phyloP scores from a whole-genome alignment of 2,888 invertebrate genomes.

The Augochlorella aurata region DNA sequence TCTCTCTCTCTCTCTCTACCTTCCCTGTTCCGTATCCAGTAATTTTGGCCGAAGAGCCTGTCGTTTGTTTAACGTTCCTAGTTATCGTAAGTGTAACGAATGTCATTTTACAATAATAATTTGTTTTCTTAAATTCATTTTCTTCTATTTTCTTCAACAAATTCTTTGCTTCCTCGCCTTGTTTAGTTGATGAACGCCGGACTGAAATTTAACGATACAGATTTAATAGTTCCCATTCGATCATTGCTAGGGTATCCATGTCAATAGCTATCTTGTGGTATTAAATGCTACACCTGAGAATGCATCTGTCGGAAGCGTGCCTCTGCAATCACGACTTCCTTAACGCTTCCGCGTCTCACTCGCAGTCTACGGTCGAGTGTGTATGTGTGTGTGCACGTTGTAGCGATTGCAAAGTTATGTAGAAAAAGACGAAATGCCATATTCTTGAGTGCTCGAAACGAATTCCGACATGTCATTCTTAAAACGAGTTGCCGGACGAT shows the following conservation, averaged over 20 bases:
- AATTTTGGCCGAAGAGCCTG: no score
- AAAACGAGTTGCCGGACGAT: background rate
- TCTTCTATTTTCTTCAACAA: background rate
- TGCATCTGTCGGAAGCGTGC: conserved; percentile 9
- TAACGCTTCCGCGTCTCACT: background rate
- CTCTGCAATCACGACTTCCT: conserved; percentile 1
- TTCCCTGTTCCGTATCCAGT: no score
- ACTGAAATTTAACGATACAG: background rate
- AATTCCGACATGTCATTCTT: background rate
- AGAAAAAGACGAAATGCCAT: background rate
- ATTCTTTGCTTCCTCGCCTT: background rate
- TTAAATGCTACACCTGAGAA: conserved; percentile 8
- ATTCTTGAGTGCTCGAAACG: background rate
- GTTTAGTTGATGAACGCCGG: background rate
- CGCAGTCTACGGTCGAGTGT: background rate
- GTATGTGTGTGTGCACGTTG: background rate
- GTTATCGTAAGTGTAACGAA: no score
- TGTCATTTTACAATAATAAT: background rate
- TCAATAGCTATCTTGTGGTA: background rate
- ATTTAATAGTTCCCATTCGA: background rate
- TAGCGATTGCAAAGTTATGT: background rate
- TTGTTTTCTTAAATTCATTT: background rate
- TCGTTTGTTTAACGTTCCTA: no score
- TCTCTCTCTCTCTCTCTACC: no score
- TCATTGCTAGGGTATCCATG: background rate